Evolutionary conservation across 2,888 invertebrate genomes (phyloP), one percentile per base, ranked within the genome.

Genomic region (Embidobia sp.): DNA sequence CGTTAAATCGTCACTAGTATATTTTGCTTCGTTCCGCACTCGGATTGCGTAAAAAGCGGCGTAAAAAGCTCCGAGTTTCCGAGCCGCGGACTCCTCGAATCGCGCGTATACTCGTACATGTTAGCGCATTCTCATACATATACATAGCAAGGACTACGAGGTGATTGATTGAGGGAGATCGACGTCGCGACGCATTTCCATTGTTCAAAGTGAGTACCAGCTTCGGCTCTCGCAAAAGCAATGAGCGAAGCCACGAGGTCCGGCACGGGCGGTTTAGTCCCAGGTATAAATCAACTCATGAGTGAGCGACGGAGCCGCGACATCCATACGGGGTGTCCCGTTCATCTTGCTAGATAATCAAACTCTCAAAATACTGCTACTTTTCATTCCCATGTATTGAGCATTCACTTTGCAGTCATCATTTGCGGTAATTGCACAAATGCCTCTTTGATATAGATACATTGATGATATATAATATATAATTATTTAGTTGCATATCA

Each of bases 81-180:
- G 51, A 64, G 40, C 46, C 18, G 37, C 66, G 46, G 55, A 51
- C 55, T 69, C 59, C 42, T 55, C 22, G 70, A 40, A 51, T 59
- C 61, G 44, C 72, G 40, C 57, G 63, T 57, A 66, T 35, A 64
- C 66, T 15, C 22, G 51, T 31, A 74, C 44, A 49, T 51, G 55
- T 19, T 49, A 33, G 37, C 42, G 48, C 35, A 19, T 37, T 40
- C 73, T 67, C 44, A 67, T 67, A 73, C 70, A 64, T 69, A 70
- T 64, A 75, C 75, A 64, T 76, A 69, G 33, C 48, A 26, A 37
- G 26, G 63, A 18, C 44, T 48, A 79, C 53, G 82, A 81, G 82
- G 87, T 87, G 88, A 88, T 88, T 86, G 88, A 88, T 88, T 85
- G 86, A 83, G 85, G 84, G 82, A 87, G 88, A 88, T 88, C 84